Percentiles rank a stretch among this genome's conserved stretches.
Evolutionary conservation across 2,113 vertebrate genomes (phyloP).

Genomic region (Galeopterus variegatus): DNA sequence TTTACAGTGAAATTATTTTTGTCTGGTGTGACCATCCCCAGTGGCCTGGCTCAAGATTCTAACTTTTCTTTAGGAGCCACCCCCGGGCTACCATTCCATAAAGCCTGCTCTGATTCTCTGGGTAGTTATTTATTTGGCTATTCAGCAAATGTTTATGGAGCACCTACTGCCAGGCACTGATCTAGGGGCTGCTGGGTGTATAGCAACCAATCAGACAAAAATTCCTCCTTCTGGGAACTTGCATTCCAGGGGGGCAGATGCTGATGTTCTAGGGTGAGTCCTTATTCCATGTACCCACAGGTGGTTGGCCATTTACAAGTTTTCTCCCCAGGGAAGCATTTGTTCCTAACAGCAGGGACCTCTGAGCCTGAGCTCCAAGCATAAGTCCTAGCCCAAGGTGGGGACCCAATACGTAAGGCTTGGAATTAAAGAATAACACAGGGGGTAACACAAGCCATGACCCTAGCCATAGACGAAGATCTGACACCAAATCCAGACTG

Average conservation of each 20-base stretch:
- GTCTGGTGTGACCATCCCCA: background rate
- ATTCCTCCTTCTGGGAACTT: background rate
- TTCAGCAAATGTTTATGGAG: background rate
- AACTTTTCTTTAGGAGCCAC: background rate
- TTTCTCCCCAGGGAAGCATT: background rate
- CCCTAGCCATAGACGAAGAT: background rate
- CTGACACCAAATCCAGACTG: background rate
- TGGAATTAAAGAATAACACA: background rate
- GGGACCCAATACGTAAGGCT: background rate
- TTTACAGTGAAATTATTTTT: background rate
- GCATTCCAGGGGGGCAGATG: background rate
- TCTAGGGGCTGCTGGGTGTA: background rate
- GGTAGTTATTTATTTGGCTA: background rate
- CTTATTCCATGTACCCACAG: background rate
- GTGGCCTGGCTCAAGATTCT: background rate
- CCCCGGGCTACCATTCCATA: background rate
- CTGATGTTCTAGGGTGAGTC: background rate
- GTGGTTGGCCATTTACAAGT: background rate
- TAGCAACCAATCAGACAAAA: background rate
- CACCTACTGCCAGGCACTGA: background rate
- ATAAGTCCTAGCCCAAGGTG: background rate
- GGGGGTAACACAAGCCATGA: background rate
- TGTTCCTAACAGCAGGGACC: background rate
- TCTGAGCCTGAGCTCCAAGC: background rate
- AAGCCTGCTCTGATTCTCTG: conserved; percentile 7